These are phyloP conservation scores for Taphrorychus bicolor DNA, from an alignment of 2,888 invertebrate species.

Conservation along the genomic window DNA sequence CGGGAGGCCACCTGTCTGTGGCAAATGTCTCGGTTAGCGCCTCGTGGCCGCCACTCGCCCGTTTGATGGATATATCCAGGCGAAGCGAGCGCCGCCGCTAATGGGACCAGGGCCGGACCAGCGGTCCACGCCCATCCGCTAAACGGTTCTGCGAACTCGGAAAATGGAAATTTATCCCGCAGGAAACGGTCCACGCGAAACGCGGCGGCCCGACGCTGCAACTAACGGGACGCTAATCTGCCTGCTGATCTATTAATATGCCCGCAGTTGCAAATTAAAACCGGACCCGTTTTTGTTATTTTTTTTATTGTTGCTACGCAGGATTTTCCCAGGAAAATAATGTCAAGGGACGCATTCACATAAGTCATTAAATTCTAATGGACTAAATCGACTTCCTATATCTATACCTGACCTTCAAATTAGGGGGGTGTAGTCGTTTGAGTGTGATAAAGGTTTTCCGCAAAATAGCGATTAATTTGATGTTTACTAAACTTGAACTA, in stretches of 20 bases:
- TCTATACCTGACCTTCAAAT: too few species aligned
- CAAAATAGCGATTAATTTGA: too few species aligned
- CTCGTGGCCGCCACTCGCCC: slow-evolving; percentile 44
- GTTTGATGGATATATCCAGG: slow-evolving; percentile 39
- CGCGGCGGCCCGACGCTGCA: slow-evolving; percentile 2
- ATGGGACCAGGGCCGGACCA: slow-evolving; percentile 33
- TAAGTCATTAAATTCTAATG: too few species aligned
- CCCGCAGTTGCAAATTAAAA: slow-evolving; percentile 5
- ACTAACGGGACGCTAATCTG: slow-evolving; percentile 3
- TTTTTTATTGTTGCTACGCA: background rate
- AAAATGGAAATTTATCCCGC: slow-evolving; percentile 26
- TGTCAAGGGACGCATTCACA: too few species aligned
- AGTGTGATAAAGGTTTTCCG: too few species aligned
- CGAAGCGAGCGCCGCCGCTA: slow-evolving; percentile 28
- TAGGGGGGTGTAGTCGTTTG: too few species aligned
- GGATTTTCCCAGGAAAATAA: background rate
- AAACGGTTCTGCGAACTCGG: slow-evolving; percentile 12
- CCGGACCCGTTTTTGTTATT: background rate
- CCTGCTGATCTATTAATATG: slow-evolving; percentile 11
- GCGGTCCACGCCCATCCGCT: background rate
- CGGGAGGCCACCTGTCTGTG: slow-evolving; percentile 60
- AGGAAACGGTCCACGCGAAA: slow-evolving; percentile 12
- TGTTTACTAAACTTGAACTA: too few species aligned
- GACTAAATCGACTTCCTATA: too few species aligned
- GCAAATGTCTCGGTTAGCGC: slow-evolving; percentile 59